Conservation (phyloP, 2,888 invertebrate genomes). For the Aelia acuminata region DNA sequence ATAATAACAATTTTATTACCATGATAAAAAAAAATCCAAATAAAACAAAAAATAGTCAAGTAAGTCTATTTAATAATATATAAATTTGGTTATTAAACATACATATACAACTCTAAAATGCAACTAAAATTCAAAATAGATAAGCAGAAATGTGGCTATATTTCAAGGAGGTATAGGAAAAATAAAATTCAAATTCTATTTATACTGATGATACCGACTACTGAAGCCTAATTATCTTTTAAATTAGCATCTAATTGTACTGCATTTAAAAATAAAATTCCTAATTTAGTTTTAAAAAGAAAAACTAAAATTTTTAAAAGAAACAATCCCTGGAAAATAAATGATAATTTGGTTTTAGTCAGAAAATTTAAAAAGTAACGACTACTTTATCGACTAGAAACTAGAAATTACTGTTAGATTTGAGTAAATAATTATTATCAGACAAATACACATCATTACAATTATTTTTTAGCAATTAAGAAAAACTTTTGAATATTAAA, state of each 20-base stretch:
- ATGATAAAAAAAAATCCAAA: too few species aligned
- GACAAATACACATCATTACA: not conserved
- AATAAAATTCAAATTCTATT: not conserved
- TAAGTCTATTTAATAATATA: too few species aligned
- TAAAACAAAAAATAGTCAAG: too few species aligned
- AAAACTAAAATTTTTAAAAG: not conserved
- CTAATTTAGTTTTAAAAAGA: too few species aligned
- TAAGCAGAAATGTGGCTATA: not conserved
- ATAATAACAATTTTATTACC: too few species aligned
- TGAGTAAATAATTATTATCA: not conserved
- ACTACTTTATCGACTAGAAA: not conserved
- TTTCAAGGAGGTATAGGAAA: not conserved
- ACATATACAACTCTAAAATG: too few species aligned
- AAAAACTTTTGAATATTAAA: not conserved
- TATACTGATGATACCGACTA: conserved; percentile 18
- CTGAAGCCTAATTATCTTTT: not conserved
- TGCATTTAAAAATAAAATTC: not conserved
- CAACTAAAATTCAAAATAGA: not conserved
- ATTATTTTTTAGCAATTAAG: not conserved
- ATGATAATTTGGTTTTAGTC: too few species aligned
- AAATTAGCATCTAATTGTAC: not conserved
- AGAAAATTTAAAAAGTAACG: too few species aligned
- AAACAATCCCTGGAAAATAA: not conserved
- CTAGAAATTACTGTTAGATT: not conserved
- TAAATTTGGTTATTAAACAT: too few species aligned